phyloP scores from a whole-genome alignment of 1,140 invertebrate genomes.

The Cotesia vestalis region DNA sequence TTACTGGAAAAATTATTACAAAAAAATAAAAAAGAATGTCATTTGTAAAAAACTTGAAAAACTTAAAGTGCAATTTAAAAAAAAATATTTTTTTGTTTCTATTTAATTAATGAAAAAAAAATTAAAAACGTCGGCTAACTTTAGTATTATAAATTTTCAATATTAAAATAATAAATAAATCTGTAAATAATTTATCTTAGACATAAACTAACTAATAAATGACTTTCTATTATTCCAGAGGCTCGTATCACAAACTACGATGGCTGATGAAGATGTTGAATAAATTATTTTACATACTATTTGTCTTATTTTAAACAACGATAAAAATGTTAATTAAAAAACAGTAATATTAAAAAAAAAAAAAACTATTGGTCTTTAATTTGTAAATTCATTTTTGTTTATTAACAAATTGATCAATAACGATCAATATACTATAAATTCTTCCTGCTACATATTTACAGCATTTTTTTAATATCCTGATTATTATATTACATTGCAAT shows the following conservation, averaged over 20 bases:
- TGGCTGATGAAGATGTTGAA: slow-evolving; percentile 64
- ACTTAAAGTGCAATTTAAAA: too few relatives aligned
- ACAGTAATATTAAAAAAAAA: slow-evolving; percentile 48
- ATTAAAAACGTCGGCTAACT: neutral
- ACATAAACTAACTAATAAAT: neutral
- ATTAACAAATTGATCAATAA: slow-evolving; percentile 25
- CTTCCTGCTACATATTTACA: too few relatives aligned
- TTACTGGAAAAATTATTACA: too few relatives aligned
- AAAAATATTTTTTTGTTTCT: neutral
- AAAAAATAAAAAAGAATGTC: too few relatives aligned
- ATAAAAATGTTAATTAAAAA: slow-evolving; percentile 39
- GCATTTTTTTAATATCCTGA: neutral
- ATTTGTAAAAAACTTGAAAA: too few relatives aligned
- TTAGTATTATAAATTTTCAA: neutral
- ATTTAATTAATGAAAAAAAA: neutral
- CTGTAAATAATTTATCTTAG: neutral
- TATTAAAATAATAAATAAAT: neutral
- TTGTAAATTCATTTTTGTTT: slow-evolving; percentile 32
- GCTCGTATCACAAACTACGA: slow-evolving; percentile 49
- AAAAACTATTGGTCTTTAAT: slow-evolving; percentile 35
- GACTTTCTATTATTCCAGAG: slow-evolving; percentile 50
- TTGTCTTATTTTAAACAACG: neutral
- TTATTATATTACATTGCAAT: neutral
- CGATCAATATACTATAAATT: slow-evolving; percentile 28
- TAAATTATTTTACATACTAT: slow-evolving; percentile 43